A percentile compares a stretch with the other conserved stretches of the same genome.
Conservation (phyloP, 92 coral and sea anemone genomes). For the Parazoanthus atlanticus region DNA sequence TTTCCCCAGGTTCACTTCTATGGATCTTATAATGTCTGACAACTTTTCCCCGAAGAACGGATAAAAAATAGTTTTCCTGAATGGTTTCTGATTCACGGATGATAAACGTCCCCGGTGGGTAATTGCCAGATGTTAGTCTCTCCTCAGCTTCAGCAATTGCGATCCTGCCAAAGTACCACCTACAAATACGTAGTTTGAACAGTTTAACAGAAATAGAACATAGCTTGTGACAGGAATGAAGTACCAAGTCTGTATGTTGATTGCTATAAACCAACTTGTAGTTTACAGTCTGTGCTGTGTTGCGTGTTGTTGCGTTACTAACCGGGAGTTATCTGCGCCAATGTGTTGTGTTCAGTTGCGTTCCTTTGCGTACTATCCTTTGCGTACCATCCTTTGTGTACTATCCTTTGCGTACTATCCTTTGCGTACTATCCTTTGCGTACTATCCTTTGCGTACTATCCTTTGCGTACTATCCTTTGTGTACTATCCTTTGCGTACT, state of each 20-base stretch:
- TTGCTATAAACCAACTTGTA: not conserved
- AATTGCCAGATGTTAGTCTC: constrained; percentile 5
- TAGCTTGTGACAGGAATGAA: not conserved
- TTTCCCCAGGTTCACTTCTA: not conserved
- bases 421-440: too few species aligned
- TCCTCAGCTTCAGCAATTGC: constrained; percentile 20
- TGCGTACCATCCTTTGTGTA: too few species aligned
- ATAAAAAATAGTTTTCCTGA: constrained; percentile 16
- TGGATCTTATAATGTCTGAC: constrained; percentile 41
- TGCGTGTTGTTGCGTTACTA: not conserved
- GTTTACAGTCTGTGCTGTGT: not conserved
- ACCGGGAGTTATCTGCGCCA: too few species aligned
- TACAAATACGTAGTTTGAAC: not conserved
- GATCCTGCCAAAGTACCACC: constrained; percentile 31
- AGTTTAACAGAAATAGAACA: not conserved
- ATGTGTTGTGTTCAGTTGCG: not conserved
- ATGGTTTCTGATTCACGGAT: constrained; percentile 6
- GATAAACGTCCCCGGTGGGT: constrained; percentile 19
- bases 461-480: too few species aligned
- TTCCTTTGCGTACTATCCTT: not conserved
- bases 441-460: too few species aligned
- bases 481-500: too few species aligned
- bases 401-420: too few species aligned
- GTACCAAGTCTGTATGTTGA: too few species aligned
- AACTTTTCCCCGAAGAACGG: constrained; percentile 23